Evolutionary conservation across 1,140 invertebrate genomes (phyloP).

Genomic region (Anastatus disparis): DNA sequence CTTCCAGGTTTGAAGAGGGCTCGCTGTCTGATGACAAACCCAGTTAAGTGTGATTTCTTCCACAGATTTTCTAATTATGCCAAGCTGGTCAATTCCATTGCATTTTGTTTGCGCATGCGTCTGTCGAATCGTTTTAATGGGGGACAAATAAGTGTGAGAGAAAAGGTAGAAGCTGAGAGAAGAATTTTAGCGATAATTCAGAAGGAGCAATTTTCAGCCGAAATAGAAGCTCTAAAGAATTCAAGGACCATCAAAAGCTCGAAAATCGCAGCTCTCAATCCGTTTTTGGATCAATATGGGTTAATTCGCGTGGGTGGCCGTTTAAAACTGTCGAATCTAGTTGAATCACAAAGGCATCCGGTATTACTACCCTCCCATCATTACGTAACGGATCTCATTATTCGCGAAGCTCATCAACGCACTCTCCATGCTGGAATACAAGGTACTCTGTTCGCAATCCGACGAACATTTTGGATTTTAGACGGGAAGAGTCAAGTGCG

Average conservation of each 20-base stretch:
- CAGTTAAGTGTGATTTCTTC: neutral
- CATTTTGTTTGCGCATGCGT: neutral
- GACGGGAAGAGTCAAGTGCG: constrained; percentile 16
- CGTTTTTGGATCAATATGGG: constrained; percentile 50
- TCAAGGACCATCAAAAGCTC: neutral
- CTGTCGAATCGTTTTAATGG: neutral
- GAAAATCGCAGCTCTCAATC: constrained; percentile 38
- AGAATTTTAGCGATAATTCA: neutral
- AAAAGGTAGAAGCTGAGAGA: neutral
- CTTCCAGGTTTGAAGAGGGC: neutral
- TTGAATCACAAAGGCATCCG: constrained; percentile 10
- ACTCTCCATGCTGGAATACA: constrained; percentile 22
- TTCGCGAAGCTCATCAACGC: constrained; percentile 28
- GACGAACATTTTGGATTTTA: constrained; percentile 6
- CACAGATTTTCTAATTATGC: neutral
- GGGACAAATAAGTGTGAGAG: neutral
- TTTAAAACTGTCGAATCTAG: constrained; percentile 47
- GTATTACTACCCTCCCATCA: constrained; percentile 42
- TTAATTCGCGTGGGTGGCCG: constrained; percentile 54
- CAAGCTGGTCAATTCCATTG: neutral
- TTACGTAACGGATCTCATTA: constrained; percentile 40
- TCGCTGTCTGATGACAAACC: neutral
- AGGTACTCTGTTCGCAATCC: constrained; percentile 15
- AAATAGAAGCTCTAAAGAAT: neutral
- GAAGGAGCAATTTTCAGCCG: neutral